These are phyloP conservation scores for Anagyrus pseudococci DNA, from an alignment of 2,888 invertebrate genomes.

Conservation along the genomic window DNA sequence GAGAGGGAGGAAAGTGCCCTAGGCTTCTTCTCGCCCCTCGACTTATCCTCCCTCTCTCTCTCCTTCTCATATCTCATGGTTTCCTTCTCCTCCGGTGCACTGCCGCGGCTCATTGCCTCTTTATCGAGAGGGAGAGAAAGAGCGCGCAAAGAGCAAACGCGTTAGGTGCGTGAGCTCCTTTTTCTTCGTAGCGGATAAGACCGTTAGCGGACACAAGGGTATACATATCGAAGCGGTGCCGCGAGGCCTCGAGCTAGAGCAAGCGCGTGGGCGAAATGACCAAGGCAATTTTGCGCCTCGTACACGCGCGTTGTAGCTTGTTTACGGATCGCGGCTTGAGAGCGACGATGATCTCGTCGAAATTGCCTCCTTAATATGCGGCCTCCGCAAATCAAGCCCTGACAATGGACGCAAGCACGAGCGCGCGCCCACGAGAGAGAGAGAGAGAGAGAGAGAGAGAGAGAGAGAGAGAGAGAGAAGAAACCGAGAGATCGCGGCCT, in stretches of 20 bases:
- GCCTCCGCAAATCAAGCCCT: not conserved
- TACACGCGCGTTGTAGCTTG: constrained; percentile 20
- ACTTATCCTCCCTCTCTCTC: not conserved
- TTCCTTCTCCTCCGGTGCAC: not conserved
- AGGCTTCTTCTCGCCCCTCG: not conserved
- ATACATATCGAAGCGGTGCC: no score
- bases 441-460: no score
- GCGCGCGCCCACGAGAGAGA: no score
- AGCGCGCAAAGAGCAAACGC: no score
- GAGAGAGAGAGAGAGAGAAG: no score
- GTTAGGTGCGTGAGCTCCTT: not conserved
- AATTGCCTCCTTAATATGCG: constrained; percentile 17
- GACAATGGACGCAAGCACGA: no score
- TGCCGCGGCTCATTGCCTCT: no score
- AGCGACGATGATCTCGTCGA: constrained; percentile 26
- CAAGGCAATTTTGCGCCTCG: constrained; percentile 18
- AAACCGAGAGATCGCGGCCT: no score
- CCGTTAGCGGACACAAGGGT: constrained; percentile 22
- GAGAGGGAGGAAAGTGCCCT: constrained; percentile 10
- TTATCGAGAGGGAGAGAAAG: no score
- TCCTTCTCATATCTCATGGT: not conserved
- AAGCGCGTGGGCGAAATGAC: constrained; percentile 30
- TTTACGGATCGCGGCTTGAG: constrained; percentile 11
- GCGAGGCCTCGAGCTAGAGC: no score
- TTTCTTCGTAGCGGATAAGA: not conserved